phyloP scores from a whole-genome alignment of 2,888 invertebrate genomes.

The Meloe dianella region DNA sequence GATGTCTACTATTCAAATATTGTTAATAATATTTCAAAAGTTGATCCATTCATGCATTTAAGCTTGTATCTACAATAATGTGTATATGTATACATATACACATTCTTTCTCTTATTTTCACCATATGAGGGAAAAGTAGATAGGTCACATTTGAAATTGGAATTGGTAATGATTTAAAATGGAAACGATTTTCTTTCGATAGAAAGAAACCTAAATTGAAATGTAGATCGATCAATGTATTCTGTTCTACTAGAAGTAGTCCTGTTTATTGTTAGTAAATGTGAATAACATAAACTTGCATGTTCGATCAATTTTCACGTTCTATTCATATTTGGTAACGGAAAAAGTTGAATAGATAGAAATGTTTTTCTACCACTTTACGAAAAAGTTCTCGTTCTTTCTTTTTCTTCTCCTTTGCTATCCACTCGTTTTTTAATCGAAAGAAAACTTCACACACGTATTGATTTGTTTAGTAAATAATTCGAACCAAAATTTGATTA shows the following conservation, averaged over 20 bases:
- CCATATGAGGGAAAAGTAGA: too few species aligned
- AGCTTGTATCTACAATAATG: too few species aligned
- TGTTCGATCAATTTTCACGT: conserved; percentile 1
- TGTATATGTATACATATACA: too few species aligned
- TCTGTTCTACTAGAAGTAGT: not conserved
- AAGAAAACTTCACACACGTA: not conserved
- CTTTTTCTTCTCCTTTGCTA: too few species aligned
- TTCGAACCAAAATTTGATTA: not conserved
- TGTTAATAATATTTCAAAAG: too few species aligned
- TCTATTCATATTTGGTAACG: not conserved
- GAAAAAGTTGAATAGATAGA: not conserved
- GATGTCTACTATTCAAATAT: not conserved
- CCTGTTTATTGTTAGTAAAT: not conserved
- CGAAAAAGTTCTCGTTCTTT: not conserved
- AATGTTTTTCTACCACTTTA: not conserved
- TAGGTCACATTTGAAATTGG: too few species aligned
- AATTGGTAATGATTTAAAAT: not conserved
- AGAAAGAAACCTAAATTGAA: not conserved
- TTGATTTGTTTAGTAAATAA: not conserved
- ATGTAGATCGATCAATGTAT: not conserved
- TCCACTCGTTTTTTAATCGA: not conserved
- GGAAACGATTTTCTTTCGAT: not conserved
- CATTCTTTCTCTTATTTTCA: too few species aligned
- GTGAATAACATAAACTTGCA: not conserved
- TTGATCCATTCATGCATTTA: too few species aligned